These are phyloP conservation scores for Loxodonta africana DNA, from an alignment of 2,113 vertebrate genomes.

Conservation along the genomic window DNA sequence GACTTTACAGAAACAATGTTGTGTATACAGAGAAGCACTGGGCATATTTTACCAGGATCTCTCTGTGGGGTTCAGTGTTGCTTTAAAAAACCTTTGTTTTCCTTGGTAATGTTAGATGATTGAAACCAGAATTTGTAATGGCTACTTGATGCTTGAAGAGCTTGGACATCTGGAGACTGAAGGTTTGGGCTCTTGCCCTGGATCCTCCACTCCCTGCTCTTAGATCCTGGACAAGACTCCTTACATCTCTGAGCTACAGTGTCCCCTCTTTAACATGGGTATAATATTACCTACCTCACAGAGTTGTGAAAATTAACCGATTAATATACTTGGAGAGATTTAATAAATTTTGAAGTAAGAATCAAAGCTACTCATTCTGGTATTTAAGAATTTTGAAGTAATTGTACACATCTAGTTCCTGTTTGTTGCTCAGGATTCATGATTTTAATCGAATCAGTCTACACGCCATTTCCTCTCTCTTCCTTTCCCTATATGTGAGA, in stretches of 20 bases:
- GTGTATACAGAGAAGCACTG: background rate
- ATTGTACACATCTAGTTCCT: background rate
- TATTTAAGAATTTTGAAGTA: constrained; percentile 3
- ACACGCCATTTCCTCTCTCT: background rate
- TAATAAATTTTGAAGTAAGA: constrained; percentile 44
- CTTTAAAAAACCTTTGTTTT: constrained; percentile 34
- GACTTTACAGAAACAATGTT: background rate
- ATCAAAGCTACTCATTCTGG: constrained; percentile 3
- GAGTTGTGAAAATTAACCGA: background rate
- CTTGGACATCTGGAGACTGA: background rate
- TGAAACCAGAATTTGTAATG: background rate
- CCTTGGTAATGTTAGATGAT: background rate
- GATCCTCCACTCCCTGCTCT: background rate
- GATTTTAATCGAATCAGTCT: background rate
- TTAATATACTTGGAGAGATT: background rate
- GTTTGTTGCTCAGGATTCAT: background rate
- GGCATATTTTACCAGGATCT: constrained; percentile 16
- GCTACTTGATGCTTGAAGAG: background rate
- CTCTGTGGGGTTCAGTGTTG: background rate
- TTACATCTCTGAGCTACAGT: background rate
- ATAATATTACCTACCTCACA: background rate
- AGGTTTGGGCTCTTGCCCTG: background rate
- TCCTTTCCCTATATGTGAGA: background rate
- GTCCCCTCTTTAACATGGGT: background rate
- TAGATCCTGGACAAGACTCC: background rate